Evolutionary conservation across 2,113 vertebrate genomes (phyloP).

Genomic region (Notechis scutatus): DNA sequence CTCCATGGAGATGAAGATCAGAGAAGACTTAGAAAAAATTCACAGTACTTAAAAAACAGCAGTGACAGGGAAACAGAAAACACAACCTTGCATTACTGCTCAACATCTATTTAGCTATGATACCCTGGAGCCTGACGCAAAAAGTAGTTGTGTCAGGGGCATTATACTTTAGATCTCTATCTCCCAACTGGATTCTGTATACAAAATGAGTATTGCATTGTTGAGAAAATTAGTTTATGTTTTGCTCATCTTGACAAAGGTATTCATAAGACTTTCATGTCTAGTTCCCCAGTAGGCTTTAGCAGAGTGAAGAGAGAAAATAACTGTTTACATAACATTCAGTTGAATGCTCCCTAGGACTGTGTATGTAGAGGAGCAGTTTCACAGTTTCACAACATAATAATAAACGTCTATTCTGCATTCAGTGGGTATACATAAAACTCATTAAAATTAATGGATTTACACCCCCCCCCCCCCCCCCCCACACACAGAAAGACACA

Average conservation of each 20-base stretch:
- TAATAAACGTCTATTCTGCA: constrained; percentile 6
- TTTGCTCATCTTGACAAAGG: constrained; percentile 14
- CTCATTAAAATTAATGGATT: constrained; percentile 2
- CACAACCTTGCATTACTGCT: constrained; percentile 15
- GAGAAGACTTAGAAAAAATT: neutral
- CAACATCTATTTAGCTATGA: constrained; percentile 18
- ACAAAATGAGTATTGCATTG: neutral
- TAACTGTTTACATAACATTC: constrained; percentile 3
- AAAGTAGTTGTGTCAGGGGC: constrained; percentile 16
- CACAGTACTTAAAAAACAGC: constrained; percentile 26
- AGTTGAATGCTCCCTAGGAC: constrained; percentile 11
- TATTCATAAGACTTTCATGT: constrained; percentile 21
- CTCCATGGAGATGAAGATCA: constrained; percentile 24
- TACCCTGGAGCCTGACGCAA: constrained; percentile 12
- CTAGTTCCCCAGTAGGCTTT: neutral
- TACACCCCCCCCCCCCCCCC: neutral
- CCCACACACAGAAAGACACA: neutral
- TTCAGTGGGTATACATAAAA: neutral
- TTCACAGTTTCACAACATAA: constrained; percentile 19
- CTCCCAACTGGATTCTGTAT: constrained; percentile 5
- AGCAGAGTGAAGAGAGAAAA: neutral
- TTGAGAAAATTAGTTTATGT: constrained; percentile 18
- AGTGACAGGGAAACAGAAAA: constrained; percentile 20
- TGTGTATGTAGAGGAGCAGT: neutral
- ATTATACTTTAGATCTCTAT: neutral